Conservation (phyloP, 2,797 vertebrate species). For the Bradypodion ventrale region DNA sequence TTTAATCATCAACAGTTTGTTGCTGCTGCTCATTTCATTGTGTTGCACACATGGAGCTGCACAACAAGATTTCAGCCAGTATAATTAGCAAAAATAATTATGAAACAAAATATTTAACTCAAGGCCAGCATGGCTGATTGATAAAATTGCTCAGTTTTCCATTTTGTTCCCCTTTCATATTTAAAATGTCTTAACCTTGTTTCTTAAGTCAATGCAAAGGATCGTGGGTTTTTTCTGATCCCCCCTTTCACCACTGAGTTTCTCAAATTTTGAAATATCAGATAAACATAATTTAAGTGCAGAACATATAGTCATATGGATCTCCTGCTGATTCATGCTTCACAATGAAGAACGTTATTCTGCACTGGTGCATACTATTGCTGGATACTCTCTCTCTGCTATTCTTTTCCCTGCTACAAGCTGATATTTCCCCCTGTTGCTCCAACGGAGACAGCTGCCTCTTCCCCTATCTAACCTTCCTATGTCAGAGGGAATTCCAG, state of each 20-base stretch:
- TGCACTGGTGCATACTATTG: neutral
- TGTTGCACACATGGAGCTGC: no score
- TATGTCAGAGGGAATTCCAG: neutral
- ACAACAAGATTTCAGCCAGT: no score
- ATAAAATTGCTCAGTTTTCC: neutral
- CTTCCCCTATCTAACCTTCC: neutral
- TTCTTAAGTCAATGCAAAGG: neutral
- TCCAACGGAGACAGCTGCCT: neutral
- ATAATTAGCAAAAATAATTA: neutral
- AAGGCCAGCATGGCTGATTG: neutral
- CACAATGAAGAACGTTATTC: neutral
- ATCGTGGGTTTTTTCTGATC: neutral
- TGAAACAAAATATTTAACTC: neutral
- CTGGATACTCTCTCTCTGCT: no score
- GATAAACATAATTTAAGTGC: neutral
- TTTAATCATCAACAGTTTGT: neutral
- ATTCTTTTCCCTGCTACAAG: neutral
- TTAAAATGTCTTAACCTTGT: slow-evolving; percentile 2
- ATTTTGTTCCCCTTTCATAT: neutral
- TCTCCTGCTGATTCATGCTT: neutral
- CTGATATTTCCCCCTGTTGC: neutral
- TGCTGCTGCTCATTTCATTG: no score
- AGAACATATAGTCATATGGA: neutral
- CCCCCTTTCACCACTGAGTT: neutral
- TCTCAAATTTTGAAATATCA: slow-evolving; percentile 1